phyloP scores from a whole-genome alignment of 2,888 invertebrate species.

The Eupithecia pulchellata region DNA sequence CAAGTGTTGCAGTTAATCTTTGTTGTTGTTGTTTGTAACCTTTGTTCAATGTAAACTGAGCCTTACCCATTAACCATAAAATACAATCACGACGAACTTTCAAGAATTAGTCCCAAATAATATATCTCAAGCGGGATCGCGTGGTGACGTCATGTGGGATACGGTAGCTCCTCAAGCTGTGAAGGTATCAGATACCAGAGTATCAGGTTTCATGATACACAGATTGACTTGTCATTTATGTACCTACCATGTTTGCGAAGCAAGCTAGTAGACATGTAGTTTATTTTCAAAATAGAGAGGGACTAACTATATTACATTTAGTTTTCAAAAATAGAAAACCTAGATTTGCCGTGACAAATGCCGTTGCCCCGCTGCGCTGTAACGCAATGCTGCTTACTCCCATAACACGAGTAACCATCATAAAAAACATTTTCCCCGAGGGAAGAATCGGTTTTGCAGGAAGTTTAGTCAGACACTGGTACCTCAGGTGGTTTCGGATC shows the following conservation, averaged over 20 bases:
- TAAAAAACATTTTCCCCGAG: not conserved
- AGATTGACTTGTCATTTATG: not conserved
- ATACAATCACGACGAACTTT: not conserved
- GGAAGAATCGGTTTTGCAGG: not conserved
- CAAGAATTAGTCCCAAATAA: conserved; percentile 11
- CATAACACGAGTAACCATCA: too few relatives aligned
- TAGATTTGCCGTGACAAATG: too few relatives aligned
- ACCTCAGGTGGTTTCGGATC: too few relatives aligned
- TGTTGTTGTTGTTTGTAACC: too few relatives aligned
- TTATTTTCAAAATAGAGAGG: not conserved
- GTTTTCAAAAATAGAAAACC: not conserved
- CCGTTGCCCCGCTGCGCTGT: too few relatives aligned
- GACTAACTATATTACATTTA: not conserved
- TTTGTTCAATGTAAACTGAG: not conserved
- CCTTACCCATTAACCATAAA: not conserved
- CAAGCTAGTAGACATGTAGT: not conserved
- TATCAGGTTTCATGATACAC: not conserved
- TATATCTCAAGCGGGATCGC: conserved; percentile 12
- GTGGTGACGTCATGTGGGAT: conserved; percentile 30
- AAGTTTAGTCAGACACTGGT: not conserved
- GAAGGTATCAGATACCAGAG: not conserved
- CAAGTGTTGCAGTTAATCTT: too few relatives aligned
- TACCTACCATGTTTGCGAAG: not conserved
- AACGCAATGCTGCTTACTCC: too few relatives aligned
- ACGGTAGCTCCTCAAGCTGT: conserved; percentile 31